Evolutionary conservation across 1,140 invertebrate species (phyloP), one percentile per base, ranked within the genome.

Genomic region (Eriocheir sinensis): DNA sequence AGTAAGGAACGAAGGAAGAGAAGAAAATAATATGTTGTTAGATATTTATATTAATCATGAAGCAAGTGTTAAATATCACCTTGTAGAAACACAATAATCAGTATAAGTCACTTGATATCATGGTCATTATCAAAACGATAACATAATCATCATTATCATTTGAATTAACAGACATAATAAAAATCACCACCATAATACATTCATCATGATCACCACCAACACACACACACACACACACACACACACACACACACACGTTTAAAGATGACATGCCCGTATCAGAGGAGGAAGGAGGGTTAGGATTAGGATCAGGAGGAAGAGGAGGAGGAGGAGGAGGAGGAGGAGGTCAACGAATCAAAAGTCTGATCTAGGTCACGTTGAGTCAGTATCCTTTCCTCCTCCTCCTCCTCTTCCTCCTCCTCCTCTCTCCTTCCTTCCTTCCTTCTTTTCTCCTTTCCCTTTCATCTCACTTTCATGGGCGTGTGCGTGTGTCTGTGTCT

Each of bases 211-310:
- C 9, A 72, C n/a, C 83, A 85, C 83, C 34, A 30, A 88, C 85
- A 88, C 85, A 88, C 38, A 88, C 38, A 88, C 85, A 88, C 85
- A 88, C 85, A 88, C 83, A 85, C 34, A 41, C 34, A 88, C 85
- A 88, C 85, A 40, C 38, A 85, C 38, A 85, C 81, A 85, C 38
- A 85, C 34, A 41, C 38, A 85, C 4, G 30, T 2, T 15, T 85
- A 85, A 41, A 85, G 81, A 27, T 85, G 81, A 38, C 3, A 36
- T 36, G 38, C 34, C 17, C 34, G 36, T 17, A 34, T 36, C 38
- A 85, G 8, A 41, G 81, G 12, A 36, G 38, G 34, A 85, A 72
- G n/a, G 2, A 72, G 21, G 60, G n/a, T n/a, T 21, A 72, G 60
- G 60, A 72, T 6, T 27, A 21, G 21, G 21, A 72, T 21, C 4